Conservation (phyloP, 2,797 vertebrate genomes). For the Neoniphon sammara region DNA sequence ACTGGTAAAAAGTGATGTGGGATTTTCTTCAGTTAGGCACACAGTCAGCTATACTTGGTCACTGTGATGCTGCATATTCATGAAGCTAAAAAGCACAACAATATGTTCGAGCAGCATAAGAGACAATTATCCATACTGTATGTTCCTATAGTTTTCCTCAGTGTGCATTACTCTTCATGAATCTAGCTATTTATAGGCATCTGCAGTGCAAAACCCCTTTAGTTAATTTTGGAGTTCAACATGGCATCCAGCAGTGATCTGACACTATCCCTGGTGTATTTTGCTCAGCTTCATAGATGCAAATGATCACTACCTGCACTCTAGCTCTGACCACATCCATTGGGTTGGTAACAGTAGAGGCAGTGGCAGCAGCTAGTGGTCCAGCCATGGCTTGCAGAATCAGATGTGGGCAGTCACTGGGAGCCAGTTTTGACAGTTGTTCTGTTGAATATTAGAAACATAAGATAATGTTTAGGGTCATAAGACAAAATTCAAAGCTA, state of each 20-base stretch:
- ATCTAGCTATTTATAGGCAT: no score
- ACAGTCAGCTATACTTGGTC: neutral
- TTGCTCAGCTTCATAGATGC: neutral
- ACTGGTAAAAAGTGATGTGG: neutral
- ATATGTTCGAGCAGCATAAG: neutral
- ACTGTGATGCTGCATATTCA: no score
- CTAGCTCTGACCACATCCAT: constrained; percentile 97
- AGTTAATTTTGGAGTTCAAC: no score
- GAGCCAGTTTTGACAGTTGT: constrained; percentile 91
- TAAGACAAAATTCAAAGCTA: neutral
- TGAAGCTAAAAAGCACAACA: neutral
- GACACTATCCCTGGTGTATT: neutral
- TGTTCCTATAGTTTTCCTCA: no score
- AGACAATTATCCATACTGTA: no score
- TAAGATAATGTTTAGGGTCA: neutral
- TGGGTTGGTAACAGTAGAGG: constrained; percentile 95
- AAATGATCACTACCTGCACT: constrained; percentile 87
- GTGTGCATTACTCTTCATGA: no score
- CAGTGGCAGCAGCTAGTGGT: constrained; percentile 93
- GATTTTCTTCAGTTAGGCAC: neutral
- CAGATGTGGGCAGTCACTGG: constrained; percentile 94
- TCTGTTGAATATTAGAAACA: constrained; percentile 80
- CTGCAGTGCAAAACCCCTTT: no score
- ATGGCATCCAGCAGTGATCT: no score
- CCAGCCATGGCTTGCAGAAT: constrained; percentile 94